Percentiles rank a stretch among this genome's conserved stretches.
Conservation (phyloP, 2,797 vertebrate species). For the Yasuhikotakia modesta region DNA sequence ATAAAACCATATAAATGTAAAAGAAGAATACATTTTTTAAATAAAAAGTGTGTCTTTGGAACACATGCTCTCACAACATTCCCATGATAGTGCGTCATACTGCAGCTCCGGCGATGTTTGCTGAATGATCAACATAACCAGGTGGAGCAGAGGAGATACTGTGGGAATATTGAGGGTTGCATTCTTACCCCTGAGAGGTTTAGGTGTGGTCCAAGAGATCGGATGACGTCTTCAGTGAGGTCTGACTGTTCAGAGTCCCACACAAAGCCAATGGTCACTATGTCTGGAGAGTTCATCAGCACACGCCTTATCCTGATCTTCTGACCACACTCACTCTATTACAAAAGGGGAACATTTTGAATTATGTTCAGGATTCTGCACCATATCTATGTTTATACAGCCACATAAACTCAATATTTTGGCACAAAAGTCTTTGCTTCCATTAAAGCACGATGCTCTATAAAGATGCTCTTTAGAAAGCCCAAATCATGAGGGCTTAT, state of each 20-base stretch:
- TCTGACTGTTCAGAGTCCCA: slow-evolving; percentile 99
- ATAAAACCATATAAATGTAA: not conserved
- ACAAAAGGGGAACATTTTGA: not conserved
- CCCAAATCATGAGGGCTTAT: too few species aligned
- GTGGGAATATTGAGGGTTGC: not conserved
- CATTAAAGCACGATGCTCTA: too few species aligned
- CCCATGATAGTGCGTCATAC: too few species aligned
- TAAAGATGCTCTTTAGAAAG: too few species aligned
- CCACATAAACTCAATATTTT: too few species aligned
- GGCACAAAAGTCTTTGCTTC: too few species aligned
- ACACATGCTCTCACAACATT: not conserved
- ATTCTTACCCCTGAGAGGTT: slow-evolving; percentile 87
- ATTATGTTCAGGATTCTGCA: not conserved
- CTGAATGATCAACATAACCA: not conserved
- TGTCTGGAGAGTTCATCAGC: slow-evolving; percentile 97
- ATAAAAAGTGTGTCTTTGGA: not conserved
- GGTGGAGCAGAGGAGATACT: not conserved
- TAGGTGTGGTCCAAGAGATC: slow-evolving; percentile 86
- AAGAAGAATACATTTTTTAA: not conserved
- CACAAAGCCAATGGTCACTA: slow-evolving; percentile 95
- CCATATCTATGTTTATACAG: too few species aligned
- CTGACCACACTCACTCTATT: slow-evolving; percentile 94
- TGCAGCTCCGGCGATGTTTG: too few species aligned
- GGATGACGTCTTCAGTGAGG: slow-evolving; percentile 89
- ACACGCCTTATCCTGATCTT: slow-evolving; percentile 92